Evolutionary conservation across 2,888 invertebrate species (phyloP).

Genomic region (Mythimna vitellina): DNA sequence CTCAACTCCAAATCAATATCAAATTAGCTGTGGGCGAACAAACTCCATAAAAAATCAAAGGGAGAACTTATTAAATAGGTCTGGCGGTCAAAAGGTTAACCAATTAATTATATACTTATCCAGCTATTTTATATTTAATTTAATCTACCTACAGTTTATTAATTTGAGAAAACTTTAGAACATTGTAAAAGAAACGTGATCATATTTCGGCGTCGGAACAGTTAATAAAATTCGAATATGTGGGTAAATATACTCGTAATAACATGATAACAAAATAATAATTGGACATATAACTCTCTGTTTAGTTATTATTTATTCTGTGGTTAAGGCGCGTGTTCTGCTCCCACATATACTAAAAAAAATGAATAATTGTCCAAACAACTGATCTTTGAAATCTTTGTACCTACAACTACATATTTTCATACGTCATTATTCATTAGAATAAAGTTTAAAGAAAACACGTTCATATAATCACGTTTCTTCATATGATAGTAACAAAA

Average conservation of each 20-base stretch:
- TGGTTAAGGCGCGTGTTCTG: constrained; percentile 21
- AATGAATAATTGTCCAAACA: neutral
- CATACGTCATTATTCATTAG: neutral
- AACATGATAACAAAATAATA: constrained; percentile 27
- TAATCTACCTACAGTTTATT: constrained; percentile 21
- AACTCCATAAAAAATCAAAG: neutral
- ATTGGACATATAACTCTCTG: constrained; percentile 35
- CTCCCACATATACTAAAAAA: neutral
- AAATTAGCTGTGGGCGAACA: neutral
- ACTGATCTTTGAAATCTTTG: neutral
- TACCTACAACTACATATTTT: neutral
- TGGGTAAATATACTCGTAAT: no score
- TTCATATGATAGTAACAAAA: constrained; percentile 41
- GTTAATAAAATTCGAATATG: neutral
- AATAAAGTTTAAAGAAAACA: neutral
- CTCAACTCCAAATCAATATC: neutral
- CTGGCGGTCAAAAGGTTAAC: constrained; percentile 31
- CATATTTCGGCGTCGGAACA: constrained; percentile 32
- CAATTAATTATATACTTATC: constrained; percentile 12
- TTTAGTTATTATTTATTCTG: neutral
- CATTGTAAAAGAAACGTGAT: constrained; percentile 56
- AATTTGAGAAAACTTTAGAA: constrained; percentile 13
- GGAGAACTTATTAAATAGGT: neutral
- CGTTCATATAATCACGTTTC: constrained; percentile 50
- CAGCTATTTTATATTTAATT: constrained; percentile 18